Base-by-base conservation (phyloP, 2,113 vertebrate genomes). In the Odontophorus gujanensis region DNA sequence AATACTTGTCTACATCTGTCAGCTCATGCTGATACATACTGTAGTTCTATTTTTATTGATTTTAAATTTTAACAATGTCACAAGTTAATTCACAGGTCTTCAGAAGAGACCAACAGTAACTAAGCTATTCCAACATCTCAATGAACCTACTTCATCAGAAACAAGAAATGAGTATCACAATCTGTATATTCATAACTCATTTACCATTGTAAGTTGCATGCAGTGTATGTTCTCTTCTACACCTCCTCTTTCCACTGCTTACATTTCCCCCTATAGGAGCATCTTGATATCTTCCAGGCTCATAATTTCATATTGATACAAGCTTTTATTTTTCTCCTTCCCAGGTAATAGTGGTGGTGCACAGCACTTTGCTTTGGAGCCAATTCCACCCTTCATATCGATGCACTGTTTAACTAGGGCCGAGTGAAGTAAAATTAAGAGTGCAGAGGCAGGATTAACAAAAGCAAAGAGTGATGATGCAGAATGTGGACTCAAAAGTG, bases 31-130 rank as follows among this genome's bases (percentile, higher is more conserved):
- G 96, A 95, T 93, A 95, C 90, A 94, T 77, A 94, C 80, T 84
- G 66, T 86, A 94, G 90, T 55, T 94, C 75, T 96, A 83, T 90
- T 93, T 96, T 95, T 91, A 96, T 96, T 95, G 87, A 96, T 95
- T 96, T 93, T 61, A 94, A 90, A 92, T 84, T 91, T 96, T 81
- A 76, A 85, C 81, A 88, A 53, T 7, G 40, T 86, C 94, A 86
- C 76, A 92, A 94, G 82, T 93, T 92, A 95, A 95, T 95, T 94
- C 85, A 84, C 73, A 84, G 87, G 82, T 83, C 80, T 91, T 92
- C 53, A 68, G 48, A 95, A 95, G 58, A 93, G n/a, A 88, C 57
- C 77, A 92, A 91, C 73, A 88, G 77, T 79, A 92, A 84, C 69
- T 58, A 48, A 93, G 78, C 73, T 61, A 78, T 81, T 91, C 57